phyloP scores from a whole-genome alignment of 2,888 invertebrate genomes.

The Ganaspis brasiliensis region DNA sequence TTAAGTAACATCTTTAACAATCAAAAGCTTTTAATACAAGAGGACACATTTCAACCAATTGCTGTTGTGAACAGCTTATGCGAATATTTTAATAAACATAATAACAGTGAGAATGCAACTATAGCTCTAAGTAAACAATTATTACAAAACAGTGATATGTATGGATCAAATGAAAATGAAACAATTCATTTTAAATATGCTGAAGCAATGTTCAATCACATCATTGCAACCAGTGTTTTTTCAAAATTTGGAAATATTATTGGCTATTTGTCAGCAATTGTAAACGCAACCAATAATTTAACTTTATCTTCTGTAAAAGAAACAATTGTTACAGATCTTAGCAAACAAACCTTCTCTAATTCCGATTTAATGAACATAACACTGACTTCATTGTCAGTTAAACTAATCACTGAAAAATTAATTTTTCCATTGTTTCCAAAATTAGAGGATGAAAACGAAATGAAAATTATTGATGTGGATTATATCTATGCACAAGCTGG shows the following conservation, averaged over 20 bases:
- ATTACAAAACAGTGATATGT: background rate
- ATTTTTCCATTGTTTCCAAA: background rate
- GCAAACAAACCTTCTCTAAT: background rate
- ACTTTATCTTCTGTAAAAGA: background rate
- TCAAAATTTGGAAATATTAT: background rate
- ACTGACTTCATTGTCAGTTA: background rate
- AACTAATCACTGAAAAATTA: background rate
- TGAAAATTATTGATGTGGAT: background rate
- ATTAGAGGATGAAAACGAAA: background rate
- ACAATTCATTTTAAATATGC: slow-evolving; percentile 1
- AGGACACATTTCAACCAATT: background rate
- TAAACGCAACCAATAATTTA: background rate
- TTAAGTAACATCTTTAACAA: background rate
- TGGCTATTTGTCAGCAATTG: background rate
- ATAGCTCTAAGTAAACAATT: background rate
- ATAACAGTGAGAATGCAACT: background rate
- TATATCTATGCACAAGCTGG: slow-evolving; percentile 1
- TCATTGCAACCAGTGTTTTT: background rate
- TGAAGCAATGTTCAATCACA: background rate
- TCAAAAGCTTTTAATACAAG: background rate
- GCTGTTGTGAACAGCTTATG: background rate
- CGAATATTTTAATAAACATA: background rate
- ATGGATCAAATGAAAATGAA: slow-evolving; percentile 7
- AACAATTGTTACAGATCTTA: background rate
- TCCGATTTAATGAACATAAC: background rate